A percentile compares a stretch with the other conserved stretches of the same genome.
These are phyloP conservation scores for Diogma glabrata DNA, from an alignment of 2,888 invertebrate species.

Conservation along the genomic window DNA sequence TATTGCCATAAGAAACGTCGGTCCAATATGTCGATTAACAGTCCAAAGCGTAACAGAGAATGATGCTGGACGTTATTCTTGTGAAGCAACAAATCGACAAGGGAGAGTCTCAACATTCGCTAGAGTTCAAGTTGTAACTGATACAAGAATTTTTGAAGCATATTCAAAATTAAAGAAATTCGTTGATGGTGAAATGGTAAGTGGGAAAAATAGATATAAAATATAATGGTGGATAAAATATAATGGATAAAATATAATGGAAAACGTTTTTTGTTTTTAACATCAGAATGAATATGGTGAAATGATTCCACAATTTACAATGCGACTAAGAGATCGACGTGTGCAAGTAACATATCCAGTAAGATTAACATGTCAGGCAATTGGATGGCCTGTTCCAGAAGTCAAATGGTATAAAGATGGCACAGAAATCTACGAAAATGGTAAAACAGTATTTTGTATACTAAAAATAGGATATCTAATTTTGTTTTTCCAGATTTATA, in stretches of 20 bases:
- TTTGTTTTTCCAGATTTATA: slow-evolving; percentile 39
- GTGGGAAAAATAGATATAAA: background rate
- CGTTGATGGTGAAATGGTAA: slow-evolving; percentile 26
- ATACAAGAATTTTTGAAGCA: slow-evolving; percentile 61
- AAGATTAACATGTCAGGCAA: slow-evolving; percentile 72
- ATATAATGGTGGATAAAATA: too few relatives aligned
- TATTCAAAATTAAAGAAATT: slow-evolving; percentile 59
- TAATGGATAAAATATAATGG: too few relatives aligned
- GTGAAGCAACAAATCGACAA: slow-evolving; percentile 69
- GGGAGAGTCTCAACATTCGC: slow-evolving; percentile 78
- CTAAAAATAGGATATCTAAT: slow-evolving; percentile 2
- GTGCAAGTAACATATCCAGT: slow-evolving; percentile 75
- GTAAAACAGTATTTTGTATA: slow-evolving; percentile 27
- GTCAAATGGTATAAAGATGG: slow-evolving; percentile 82
- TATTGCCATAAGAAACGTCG: slow-evolving; percentile 43
- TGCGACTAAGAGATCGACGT: slow-evolving; percentile 71
- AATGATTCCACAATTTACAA: slow-evolving; percentile 65
- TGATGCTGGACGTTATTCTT: slow-evolving; percentile 73
- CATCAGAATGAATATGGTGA: slow-evolving; percentile 24
- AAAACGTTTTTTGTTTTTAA: slow-evolving; percentile 18
- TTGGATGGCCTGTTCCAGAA: slow-evolving; percentile 60
- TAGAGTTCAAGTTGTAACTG: slow-evolving; percentile 63
- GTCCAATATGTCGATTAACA: slow-evolving; percentile 47
- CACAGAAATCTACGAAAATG: slow-evolving; percentile 44
- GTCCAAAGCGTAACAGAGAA: slow-evolving; percentile 48